Conservation (phyloP, 2,888 invertebrate species). For the Stenodera caucasica region DNA sequence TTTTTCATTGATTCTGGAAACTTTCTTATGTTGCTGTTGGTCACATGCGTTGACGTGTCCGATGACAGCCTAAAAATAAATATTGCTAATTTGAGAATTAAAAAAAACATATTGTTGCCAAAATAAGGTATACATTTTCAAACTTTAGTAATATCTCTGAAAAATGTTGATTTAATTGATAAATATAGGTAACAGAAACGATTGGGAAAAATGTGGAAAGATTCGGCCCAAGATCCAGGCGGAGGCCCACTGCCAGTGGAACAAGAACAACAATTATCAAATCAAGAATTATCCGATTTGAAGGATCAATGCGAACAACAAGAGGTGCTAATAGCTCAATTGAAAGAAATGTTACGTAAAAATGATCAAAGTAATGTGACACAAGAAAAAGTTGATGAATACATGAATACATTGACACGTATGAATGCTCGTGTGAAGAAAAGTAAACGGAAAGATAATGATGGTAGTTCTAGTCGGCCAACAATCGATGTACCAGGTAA, state of each 20-base stretch:
- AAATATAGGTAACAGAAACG: conserved; percentile 23
- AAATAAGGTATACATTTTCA: conserved; percentile 16
- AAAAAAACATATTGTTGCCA: conserved; percentile 18
- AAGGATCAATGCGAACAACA: conserved; percentile 54
- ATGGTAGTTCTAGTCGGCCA: conserved; percentile 27
- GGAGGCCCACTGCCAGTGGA: conserved; percentile 39
- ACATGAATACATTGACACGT: conserved; percentile 53
- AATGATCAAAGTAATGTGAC: conserved; percentile 52
- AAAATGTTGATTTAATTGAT: conserved; percentile 4
- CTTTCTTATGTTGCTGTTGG: conserved; percentile 7
- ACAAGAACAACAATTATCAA: conserved; percentile 31
- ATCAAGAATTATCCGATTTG: conserved; percentile 47
- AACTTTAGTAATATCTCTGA: neutral
- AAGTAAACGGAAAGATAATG: conserved; percentile 41
- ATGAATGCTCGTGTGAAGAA: conserved; percentile 50
- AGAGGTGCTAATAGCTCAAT: conserved; percentile 52
- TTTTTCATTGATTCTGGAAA: neutral
- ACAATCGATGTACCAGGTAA: conserved; percentile 54
- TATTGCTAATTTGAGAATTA: conserved; percentile 9
- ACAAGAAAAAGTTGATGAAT: conserved; percentile 55
- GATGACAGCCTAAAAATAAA: conserved; percentile 14
- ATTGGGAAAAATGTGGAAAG: conserved; percentile 48
- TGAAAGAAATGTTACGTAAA: conserved; percentile 55
- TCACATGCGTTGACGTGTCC: conserved; percentile 12
- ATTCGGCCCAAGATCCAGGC: conserved; percentile 43